These are phyloP conservation scores for Tachysurus fulvidraco DNA, from an alignment of 2,113 vertebrate species.

Conservation along the genomic window DNA sequence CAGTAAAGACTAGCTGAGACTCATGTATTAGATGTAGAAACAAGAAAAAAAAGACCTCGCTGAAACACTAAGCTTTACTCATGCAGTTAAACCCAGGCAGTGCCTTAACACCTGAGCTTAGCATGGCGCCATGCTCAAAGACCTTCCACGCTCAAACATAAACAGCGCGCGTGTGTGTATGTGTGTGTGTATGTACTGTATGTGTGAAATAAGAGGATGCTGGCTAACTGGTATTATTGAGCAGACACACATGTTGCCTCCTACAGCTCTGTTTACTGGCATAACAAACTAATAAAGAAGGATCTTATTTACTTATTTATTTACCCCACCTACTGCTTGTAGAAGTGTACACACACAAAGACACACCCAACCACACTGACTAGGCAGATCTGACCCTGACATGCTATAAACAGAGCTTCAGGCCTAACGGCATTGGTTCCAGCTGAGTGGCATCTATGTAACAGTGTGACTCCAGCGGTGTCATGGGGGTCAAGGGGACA, in stretches of 20 bases:
- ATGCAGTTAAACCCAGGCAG: constrained; percentile 8
- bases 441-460: constrained; percentile 61
- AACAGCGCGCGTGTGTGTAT: constrained; percentile 35
- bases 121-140: constrained; percentile 37
- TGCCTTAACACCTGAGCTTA: constrained; percentile 49
- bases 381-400: constrained; percentile 64
- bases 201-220: constrained; percentile 24
- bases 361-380: constrained; percentile 44
- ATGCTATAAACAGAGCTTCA: constrained; percentile 59
- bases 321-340: constrained; percentile 24
- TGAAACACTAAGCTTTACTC: constrained; percentile 2
- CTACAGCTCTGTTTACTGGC: constrained; percentile 43
- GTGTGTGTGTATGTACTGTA: constrained; percentile 7
- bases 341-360: constrained; percentile 2
- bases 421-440: constrained; percentile 68
- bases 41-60: constrained; percentile 26
- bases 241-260: constrained; percentile 62
- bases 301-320: no score
- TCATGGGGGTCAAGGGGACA: constrained; percentile 42
- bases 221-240: constrained; percentile 8
- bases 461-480: constrained; percentile 43
- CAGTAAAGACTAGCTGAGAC: not conserved
- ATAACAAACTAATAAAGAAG: constrained; percentile 55
- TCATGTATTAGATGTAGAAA: not conserved
- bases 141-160: constrained; percentile 23